Evolutionary conservation across 2,888 invertebrate species (phyloP).

Genomic region (Drosophila tanythrix): DNA sequence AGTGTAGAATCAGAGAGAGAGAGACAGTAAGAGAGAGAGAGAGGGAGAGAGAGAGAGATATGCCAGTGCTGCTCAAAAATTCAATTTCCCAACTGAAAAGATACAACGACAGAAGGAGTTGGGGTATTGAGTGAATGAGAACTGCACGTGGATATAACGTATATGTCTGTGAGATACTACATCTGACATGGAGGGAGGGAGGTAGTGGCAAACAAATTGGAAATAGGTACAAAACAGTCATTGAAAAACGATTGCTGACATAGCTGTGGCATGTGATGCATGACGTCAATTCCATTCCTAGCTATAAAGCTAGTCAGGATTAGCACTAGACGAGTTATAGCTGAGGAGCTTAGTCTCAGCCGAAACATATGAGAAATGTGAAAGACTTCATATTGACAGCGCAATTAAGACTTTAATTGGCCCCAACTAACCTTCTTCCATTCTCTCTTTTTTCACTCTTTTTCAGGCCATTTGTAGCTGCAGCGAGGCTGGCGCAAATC

Average conservation of each 20-base stretch:
- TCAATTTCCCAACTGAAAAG: slow-evolving; percentile 78
- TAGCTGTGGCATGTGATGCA: slow-evolving; percentile 59
- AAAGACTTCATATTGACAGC: slow-evolving; percentile 58
- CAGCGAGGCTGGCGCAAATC: slow-evolving; percentile 29
- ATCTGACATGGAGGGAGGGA: slow-evolving; percentile 6
- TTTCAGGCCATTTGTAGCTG: slow-evolving; percentile 37
- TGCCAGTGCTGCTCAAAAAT: slow-evolving; percentile 74
- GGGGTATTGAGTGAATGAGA: slow-evolving; percentile 2
- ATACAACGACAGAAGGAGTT: slow-evolving; percentile 48
- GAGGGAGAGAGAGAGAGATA: slow-evolving; percentile 8
- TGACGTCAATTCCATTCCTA: slow-evolving; percentile 26
- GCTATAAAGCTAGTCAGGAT: slow-evolving; percentile 35
- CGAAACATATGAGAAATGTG: slow-evolving; percentile 55
- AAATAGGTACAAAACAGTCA: slow-evolving; percentile 73
- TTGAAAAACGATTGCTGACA: slow-evolving; percentile 77
- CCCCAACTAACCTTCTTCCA: slow-evolving; percentile 27
- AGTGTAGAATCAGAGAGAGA: background rate
- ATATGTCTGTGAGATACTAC: slow-evolving; percentile 27
- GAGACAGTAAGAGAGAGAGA: background rate
- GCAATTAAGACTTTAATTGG: slow-evolving; percentile 72
- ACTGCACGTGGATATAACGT: slow-evolving; percentile 21
- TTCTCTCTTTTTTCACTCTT: slow-evolving; percentile 10
- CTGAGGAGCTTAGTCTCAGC: slow-evolving; percentile 18
- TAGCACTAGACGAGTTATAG: slow-evolving; percentile 19
- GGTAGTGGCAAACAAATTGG: slow-evolving; percentile 62